Evolutionary conservation across 2,113 vertebrate genomes (phyloP).

Genomic region (Pygathrix nemaeus): DNA sequence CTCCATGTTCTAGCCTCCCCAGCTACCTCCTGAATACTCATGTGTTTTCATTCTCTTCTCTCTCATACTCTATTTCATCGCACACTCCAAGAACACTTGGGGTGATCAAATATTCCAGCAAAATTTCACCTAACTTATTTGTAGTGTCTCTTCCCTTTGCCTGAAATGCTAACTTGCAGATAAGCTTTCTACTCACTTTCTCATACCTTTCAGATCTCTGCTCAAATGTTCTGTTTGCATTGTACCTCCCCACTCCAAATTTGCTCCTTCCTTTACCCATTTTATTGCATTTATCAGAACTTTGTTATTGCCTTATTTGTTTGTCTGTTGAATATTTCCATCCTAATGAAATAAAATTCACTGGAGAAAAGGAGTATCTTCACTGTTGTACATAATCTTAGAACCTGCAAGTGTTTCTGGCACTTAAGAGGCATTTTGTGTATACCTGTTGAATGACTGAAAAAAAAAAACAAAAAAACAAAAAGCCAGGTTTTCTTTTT

Average conservation of each 20-base stretch:
- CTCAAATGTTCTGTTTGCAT: not conserved
- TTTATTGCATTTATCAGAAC: not conserved
- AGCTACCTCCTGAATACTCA: not conserved
- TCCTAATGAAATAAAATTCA: not conserved
- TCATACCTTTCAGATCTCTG: not conserved
- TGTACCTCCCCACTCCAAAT: not conserved
- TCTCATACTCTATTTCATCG: not conserved
- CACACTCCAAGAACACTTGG: not conserved
- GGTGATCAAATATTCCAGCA: not conserved
- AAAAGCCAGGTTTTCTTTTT: not conserved
- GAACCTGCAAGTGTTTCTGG: not conserved
- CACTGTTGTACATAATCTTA: not conserved
- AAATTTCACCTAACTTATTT: not conserved
- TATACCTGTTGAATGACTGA: not conserved
- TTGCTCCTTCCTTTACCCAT: not conserved
- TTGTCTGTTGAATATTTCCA: not conserved
- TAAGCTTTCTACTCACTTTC: not conserved
- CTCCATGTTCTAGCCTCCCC: not conserved
- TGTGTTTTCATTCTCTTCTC: not conserved
- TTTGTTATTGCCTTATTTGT: not conserved
- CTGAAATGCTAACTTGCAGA: not conserved
- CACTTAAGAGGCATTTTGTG: not conserved
- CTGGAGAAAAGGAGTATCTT: not conserved
- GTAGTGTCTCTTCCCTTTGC: not conserved
- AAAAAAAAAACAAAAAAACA: not conserved